Base-by-base conservation (phyloP, 2,888 invertebrate species). In the Bunonema sp. region DNA sequence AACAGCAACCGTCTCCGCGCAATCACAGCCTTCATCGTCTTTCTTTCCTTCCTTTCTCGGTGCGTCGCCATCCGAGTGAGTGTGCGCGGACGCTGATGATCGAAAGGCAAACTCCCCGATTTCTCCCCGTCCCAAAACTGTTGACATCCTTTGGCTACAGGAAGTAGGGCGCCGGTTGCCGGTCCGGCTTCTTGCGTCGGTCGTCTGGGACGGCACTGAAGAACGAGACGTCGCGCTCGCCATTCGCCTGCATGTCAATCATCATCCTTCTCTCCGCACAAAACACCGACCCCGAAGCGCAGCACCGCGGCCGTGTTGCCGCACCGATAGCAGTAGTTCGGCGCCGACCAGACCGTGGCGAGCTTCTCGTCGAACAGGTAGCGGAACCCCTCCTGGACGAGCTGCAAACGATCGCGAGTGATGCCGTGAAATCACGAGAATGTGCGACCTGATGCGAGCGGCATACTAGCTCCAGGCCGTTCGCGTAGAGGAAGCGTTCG, bases 321-420 rank as follows among this genome's bases (percentile, higher is more conserved):
- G 70, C 97, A 97, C 21, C 97, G 80, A 71, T 97, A 99, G 73
- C 97, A 99, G 72, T 97, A 99, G 74, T 97, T 99, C 3, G 97
- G 97, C 4, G 97, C 97, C 1, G 93, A 97, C 89, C 97, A 99
- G 2, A 99, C 87, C 0, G 97, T 99, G 26, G 93, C 89, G 59
- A 97, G 74, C 70, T 84, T 82, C 61, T 88, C 82, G 67, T 89
- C 82, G 72, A 97, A 99, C 85, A 93, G 88, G 71, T 88, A 97
- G 34, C 45, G 91, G 73, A 80, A 86, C 47, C 87, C 85, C 79
- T 93, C 93, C 74, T 93, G 86, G 22, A 97, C 93, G 68, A 97
- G 77, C 72, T 97, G 93, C 12, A 26, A 26, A n/a, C n/a, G n/a
- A n/a, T n/a, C n/a, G n/a, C n/a, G n/a, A n/a, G n/a, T n/a, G n/a